Evolutionary conservation across 30 jellyfish, hydroid and myxozoan genomes (phyloP).

Genomic region (Aurelia sp.): DNA sequence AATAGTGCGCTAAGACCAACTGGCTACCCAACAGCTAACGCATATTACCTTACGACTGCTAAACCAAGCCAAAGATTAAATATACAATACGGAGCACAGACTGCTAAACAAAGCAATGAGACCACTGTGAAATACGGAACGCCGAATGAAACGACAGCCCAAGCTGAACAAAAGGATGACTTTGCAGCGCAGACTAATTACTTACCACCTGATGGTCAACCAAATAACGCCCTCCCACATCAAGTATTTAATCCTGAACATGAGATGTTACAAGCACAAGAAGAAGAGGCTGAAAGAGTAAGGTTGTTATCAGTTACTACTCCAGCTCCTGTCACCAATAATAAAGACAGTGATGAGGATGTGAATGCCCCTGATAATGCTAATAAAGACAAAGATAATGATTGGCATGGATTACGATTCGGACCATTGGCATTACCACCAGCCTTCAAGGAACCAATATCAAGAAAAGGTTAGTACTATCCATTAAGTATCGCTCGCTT

Average conservation of each 20-base stretch:
- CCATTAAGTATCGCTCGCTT: too few relatives aligned
- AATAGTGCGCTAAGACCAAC: neutral
- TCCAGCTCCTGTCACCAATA: slow-evolving; percentile 64
- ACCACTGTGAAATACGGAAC: slow-evolving; percentile 2
- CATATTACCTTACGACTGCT: neutral
- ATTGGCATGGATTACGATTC: slow-evolving; percentile 66
- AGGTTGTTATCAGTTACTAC: slow-evolving; percentile 48
- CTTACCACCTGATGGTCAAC: neutral
- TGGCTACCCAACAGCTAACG: slow-evolving; percentile 1
- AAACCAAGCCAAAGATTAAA: neutral
- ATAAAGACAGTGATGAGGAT: slow-evolving; percentile 68
- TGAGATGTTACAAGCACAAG: slow-evolving; percentile 42
- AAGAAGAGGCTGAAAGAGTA: slow-evolving; percentile 59
- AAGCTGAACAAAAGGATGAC: slow-evolving; percentile 48
- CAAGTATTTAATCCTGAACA: slow-evolving; percentile 70
- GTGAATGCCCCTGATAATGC: slow-evolving; percentile 69
- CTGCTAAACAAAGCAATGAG: neutral
- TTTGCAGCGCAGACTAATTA: slow-evolving; percentile 16
- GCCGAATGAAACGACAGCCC: slow-evolving; percentile 33
- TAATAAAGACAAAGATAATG: slow-evolving; percentile 42
- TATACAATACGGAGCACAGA: slow-evolving; percentile 1
- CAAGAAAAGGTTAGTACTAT: slow-evolving; percentile 22
- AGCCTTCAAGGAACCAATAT: slow-evolving; percentile 40
- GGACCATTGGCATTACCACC: slow-evolving; percentile 84
- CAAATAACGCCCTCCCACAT: slow-evolving; percentile 45